Conservation (phyloP, 2,888 invertebrate species). For the Disparrhopalites patrizii region DNA sequence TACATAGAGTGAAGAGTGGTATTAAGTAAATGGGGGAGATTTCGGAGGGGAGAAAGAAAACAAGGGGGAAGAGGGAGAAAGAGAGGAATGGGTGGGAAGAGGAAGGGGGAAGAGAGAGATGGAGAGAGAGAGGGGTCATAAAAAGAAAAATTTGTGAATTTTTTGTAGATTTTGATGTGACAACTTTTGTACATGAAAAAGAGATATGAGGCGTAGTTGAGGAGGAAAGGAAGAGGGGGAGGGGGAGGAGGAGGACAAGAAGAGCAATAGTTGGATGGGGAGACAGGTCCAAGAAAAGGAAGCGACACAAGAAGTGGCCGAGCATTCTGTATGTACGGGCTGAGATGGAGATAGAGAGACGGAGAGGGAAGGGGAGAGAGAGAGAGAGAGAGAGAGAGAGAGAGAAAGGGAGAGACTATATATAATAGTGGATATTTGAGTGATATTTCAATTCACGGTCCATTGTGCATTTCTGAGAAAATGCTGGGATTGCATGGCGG, state of each 20-base stretch:
- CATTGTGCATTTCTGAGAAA: conserved; percentile 37
- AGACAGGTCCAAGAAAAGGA: neutral
- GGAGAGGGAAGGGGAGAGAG: too few species aligned
- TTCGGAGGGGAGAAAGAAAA: neutral
- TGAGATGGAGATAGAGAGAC: too few species aligned
- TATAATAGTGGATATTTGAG: conserved; percentile 31
- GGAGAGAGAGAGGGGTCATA: neutral
- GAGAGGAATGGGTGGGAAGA: neutral
- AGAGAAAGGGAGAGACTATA: too few species aligned
- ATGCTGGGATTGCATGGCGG: conserved; percentile 32
- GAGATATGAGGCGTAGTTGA: conserved; percentile 18
- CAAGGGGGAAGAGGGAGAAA: neutral
- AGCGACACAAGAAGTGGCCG: too few species aligned
- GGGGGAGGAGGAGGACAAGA: conserved; percentile 12
- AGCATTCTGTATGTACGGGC: too few species aligned
- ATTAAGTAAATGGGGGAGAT: neutral
- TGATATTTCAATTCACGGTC: conserved; percentile 37
- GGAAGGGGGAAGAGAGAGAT: neutral
- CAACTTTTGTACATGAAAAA: conserved; percentile 30
- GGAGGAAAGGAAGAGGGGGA: neutral
- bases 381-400: too few species aligned
- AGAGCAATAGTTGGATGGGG: neutral
- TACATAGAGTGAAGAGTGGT: too few species aligned
- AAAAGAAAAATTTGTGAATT: conserved; percentile 1
- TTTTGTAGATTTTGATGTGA: conserved; percentile 18